Percentiles rank a stretch among this genome's conserved stretches.
phyloP scores from a whole-genome alignment of 1,140 invertebrate genomes.

The Drosophila orena region DNA sequence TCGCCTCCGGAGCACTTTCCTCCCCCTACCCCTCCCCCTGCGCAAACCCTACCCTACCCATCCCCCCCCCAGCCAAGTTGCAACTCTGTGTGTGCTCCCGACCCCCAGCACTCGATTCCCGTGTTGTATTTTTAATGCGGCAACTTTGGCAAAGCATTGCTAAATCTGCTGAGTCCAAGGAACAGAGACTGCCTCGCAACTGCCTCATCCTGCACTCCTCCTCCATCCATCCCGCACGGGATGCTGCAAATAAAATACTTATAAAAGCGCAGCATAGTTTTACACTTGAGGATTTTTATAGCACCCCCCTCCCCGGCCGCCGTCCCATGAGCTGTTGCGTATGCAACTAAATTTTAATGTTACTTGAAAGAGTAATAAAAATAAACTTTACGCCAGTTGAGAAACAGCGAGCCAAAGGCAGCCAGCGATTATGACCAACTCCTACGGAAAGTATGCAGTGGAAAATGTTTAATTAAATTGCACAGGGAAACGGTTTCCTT shows the following conservation, averaged over 20 bases:
- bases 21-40: constrained; percentile 10
- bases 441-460: constrained; percentile 51
- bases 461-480: constrained; percentile 80
- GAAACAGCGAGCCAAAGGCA: constrained; percentile 62
- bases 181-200: constrained; percentile 22
- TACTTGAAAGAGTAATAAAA: constrained; percentile 83
- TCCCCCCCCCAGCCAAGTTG: constrained; percentile 51
- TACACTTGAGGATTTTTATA: constrained; percentile 53
- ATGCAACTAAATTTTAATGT: constrained; percentile 82
- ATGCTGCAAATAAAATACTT: constrained; percentile 75
- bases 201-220: neutral
- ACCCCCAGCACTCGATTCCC: constrained; percentile 1
- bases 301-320: neutral
- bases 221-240: neutral
- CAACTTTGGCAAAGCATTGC: constrained; percentile 80
- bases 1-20: constrained; percentile 34
- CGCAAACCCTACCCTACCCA: neutral
- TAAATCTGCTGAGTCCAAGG: constrained; percentile 82
- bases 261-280: constrained; percentile 72
- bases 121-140: constrained; percentile 80
- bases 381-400: constrained; percentile 77
- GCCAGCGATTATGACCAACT: constrained; percentile 65
- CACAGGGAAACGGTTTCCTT: constrained; percentile 20
- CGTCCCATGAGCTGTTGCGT: constrained; percentile 37
- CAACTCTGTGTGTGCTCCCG: constrained; percentile 61